These are phyloP conservation scores for Vanessa atalanta DNA, from an alignment of 1,140 invertebrate genomes.

Conservation along the genomic window DNA sequence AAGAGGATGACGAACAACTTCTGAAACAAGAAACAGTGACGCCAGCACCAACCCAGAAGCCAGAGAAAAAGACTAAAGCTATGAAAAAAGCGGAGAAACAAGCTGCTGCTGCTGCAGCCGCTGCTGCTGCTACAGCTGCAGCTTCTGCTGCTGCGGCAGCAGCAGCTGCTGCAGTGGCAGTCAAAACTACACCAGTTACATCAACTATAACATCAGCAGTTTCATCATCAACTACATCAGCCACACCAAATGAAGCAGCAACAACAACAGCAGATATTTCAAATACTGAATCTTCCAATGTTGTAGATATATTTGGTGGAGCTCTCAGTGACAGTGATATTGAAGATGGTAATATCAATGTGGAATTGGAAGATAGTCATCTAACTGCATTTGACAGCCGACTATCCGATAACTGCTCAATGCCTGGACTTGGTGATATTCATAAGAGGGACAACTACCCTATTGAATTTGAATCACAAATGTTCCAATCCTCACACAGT, in stretches of 20 bases:
- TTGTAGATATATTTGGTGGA: conserved; percentile 92
- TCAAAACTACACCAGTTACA: background rate
- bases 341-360: conserved; percentile 86
- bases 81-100: conserved; percentile 71
- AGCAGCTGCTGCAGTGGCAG: background rate
- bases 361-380: conserved; percentile 90
- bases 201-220: background rate
- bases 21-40: conserved; percentile 76
- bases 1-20: conserved; percentile 90
- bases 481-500: conserved; percentile 51
- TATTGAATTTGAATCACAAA: conserved; percentile 58
- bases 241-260: conserved; percentile 24
- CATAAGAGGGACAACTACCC: conserved; percentile 45
- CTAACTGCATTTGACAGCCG: conserved; percentile 88
- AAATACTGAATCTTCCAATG: conserved; percentile 62
- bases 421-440: conserved; percentile 83
- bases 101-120: conserved; percentile 38
- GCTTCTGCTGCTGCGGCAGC: conserved; percentile 1
- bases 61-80: conserved; percentile 73
- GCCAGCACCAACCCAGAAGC: conserved; percentile 64
- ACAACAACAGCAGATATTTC: background rate
- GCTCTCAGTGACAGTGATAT: conserved; percentile 91
- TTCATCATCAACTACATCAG: background rate
- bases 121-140: conserved; percentile 9
- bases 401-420: conserved; percentile 87